These are phyloP conservation scores for Sebastiscus albofasciatus DNA, from an alignment of 2,797 vertebrate genomes.

Conservation along the genomic window DNA sequence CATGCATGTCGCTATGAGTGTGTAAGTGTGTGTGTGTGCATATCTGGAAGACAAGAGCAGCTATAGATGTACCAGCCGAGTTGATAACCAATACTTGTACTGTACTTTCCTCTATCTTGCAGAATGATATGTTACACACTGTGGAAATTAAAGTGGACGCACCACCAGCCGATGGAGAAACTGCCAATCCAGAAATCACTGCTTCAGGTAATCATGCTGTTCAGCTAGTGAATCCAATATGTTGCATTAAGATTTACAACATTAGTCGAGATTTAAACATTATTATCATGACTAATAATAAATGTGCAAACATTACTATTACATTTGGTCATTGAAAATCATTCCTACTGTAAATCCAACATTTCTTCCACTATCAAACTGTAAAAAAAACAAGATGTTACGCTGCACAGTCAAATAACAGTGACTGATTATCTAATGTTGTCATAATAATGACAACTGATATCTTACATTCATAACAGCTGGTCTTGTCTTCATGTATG, in stretches of 20 bases:
- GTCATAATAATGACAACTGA: conserved; percentile 29
- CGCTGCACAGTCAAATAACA: conserved; percentile 8
- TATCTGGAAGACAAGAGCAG: neutral
- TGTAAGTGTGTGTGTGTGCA: neutral
- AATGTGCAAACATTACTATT: neutral
- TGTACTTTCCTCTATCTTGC: conserved; percentile 38
- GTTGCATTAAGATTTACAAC: neutral
- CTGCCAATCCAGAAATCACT: conserved; percentile 85
- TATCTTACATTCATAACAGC: conserved; percentile 24
- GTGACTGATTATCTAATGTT: conserved; percentile 36
- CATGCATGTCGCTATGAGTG: neutral
- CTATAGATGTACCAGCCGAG: neutral
- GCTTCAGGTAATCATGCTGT: conserved; percentile 85
- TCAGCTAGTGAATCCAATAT: neutral
- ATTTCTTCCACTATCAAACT: neutral
- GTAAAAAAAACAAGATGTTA: neutral
- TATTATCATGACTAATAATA: neutral
- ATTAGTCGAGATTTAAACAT: neutral
- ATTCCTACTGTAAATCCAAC: neutral
- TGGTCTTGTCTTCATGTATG: conserved; percentile 1
- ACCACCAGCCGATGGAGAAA: conserved; percentile 84
- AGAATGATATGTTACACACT: conserved; percentile 80
- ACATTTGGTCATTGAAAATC: neutral
- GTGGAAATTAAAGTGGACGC: conserved; percentile 83
- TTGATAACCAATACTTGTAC: neutral